phyloP scores from a whole-genome alignment of 2,113 vertebrate species.

The Grantiella picta region DNA sequence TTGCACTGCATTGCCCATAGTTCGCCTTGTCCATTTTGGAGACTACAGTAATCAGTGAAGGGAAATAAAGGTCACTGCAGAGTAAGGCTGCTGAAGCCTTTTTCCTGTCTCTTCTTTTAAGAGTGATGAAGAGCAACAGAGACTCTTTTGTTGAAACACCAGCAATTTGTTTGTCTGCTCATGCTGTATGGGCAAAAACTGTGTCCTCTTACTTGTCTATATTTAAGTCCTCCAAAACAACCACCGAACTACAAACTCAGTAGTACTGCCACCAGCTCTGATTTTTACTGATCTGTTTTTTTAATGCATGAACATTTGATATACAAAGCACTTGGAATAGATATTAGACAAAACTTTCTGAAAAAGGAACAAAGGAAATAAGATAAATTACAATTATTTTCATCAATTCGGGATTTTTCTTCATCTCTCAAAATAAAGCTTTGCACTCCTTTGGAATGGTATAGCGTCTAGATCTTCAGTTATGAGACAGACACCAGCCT shows the following conservation, averaged over 20 bases:
- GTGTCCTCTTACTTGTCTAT: not conserved
- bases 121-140: not conserved
- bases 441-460: not conserved
- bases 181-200: not conserved
- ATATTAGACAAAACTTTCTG: not conserved
- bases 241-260: not conserved
- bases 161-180: slow-evolving; percentile 3
- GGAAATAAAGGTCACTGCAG: not conserved
- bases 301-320: not conserved
- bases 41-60: not conserved
- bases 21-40: not conserved
- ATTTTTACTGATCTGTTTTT: not conserved
- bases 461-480: not conserved
- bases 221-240: not conserved
- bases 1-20: not conserved
- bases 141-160: not conserved
- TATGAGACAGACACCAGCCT: not conserved
- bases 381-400: not conserved
- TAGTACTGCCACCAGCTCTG: not conserved
- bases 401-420: not conserved
- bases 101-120: not conserved
- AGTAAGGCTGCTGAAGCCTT: not conserved
- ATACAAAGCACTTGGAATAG: not conserved
- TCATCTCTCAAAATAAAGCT: not conserved
- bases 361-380: not conserved